Conservation (phyloP, 2,113 vertebrate species). For the Pedionomus torquatus region DNA sequence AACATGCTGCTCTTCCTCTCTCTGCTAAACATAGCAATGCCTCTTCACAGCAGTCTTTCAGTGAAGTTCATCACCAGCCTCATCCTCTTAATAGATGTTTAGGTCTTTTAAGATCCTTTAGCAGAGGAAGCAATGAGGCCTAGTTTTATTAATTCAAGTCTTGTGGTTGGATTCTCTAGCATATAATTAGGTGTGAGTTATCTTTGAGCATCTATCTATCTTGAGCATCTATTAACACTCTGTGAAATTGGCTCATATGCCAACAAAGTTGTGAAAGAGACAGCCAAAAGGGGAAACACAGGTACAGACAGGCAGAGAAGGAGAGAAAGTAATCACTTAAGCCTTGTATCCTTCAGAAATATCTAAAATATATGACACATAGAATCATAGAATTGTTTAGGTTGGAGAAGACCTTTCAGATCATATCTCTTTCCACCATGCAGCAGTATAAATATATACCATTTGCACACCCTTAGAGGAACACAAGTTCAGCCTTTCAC, state of each 20-base stretch:
- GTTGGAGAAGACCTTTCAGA: too few relatives aligned
- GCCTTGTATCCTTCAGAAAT: neutral
- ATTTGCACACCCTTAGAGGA: neutral
- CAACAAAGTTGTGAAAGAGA: neutral
- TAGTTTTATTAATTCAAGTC: slow-evolving; percentile 33
- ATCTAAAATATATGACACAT: neutral
- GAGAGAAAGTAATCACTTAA: neutral
- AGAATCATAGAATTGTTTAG: too few relatives aligned
- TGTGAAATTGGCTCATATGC: neutral
- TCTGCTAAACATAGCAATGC: neutral
- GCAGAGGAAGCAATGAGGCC: neutral
- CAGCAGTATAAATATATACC: neutral
- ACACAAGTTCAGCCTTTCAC: neutral
- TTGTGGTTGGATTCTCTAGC: neutral
- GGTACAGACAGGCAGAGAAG: neutral
- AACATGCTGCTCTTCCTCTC: neutral
- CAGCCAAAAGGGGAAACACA: neutral
- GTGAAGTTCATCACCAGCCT: neutral
- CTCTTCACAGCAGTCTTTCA: neutral
- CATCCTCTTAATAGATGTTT: neutral
- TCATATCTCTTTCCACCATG: neutral
- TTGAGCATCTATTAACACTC: neutral
- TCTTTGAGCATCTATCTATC: too few relatives aligned
- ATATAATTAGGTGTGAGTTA: neutral
- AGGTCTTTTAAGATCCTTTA: neutral